These are phyloP conservation scores for Anas platyrhynchos DNA, from an alignment of 2,113 vertebrate species.

Conservation along the genomic window DNA sequence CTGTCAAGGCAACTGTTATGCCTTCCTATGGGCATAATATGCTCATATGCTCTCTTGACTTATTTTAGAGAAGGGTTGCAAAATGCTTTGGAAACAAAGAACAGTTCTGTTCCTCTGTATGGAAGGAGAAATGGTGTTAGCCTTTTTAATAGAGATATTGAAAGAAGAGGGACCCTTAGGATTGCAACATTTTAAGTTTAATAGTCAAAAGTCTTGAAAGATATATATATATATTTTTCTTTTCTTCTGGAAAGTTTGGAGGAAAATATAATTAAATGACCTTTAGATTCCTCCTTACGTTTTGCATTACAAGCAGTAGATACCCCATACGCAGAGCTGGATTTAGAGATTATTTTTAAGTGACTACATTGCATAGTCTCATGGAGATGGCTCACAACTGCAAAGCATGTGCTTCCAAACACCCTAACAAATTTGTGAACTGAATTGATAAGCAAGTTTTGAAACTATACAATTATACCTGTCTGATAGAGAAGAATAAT, in stretches of 20 bases:
- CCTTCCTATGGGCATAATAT: background rate
- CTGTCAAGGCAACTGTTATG: background rate
- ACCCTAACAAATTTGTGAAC: background rate
- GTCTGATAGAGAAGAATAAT: background rate
- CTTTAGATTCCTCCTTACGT: background rate
- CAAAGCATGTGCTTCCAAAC: background rate
- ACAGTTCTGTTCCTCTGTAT: background rate
- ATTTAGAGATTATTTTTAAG: background rate
- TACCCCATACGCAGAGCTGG: background rate
- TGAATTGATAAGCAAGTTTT: background rate
- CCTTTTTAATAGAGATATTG: fast-evolving
- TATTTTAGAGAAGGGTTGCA: background rate
- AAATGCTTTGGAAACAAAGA: fast-evolving
- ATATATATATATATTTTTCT: too few relatives aligned
- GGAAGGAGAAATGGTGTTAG: background rate
- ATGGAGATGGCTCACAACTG: background rate
- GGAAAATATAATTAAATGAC: background rate
- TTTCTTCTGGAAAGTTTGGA: background rate
- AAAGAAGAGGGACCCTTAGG: background rate
- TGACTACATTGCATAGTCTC: background rate
- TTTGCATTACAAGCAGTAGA: background rate
- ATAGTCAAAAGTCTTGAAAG: background rate
- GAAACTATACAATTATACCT: background rate
- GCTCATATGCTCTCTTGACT: background rate
- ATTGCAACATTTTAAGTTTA: background rate